Conservation (phyloP, 2,888 invertebrate species). For the Phalera bucephala region DNA sequence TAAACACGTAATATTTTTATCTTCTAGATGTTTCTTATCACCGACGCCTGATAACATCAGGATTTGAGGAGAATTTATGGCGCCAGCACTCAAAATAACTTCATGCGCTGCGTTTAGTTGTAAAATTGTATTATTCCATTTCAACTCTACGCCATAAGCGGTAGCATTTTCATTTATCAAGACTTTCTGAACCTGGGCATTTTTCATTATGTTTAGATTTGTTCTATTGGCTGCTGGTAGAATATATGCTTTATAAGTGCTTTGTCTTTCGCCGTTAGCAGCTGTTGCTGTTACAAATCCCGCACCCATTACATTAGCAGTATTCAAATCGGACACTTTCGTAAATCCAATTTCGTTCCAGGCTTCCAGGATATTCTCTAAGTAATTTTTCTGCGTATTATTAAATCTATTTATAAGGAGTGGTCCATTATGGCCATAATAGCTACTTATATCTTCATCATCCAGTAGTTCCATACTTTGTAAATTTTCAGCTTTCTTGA, state of each 20-base stretch:
- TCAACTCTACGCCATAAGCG: not conserved
- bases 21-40: not conserved
- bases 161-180: not conserved
- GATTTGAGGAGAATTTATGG: no score
- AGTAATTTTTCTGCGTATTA: not conserved
- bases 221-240: not conserved
- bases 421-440: not conserved
- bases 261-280: not conserved
- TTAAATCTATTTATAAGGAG: not conserved
- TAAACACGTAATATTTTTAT: constrained; percentile 42
- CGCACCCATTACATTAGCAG: no score
- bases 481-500: not conserved
- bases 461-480: not conserved
- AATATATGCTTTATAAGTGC: not conserved
- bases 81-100: no score
- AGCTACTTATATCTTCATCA: not conserved
- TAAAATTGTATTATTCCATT: not conserved
- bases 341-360: no score
- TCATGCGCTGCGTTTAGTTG: not conserved
- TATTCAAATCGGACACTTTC: no score
- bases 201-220: not conserved
- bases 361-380: no score
- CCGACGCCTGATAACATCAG: not conserved
- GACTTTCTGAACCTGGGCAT: not conserved
- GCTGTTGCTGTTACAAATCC: not conserved